A percentile compares a stretch with the other conserved stretches of the same genome.
phyloP scores from a whole-genome alignment of 2,888 invertebrate genomes.

The Pollenia amentaria region DNA sequence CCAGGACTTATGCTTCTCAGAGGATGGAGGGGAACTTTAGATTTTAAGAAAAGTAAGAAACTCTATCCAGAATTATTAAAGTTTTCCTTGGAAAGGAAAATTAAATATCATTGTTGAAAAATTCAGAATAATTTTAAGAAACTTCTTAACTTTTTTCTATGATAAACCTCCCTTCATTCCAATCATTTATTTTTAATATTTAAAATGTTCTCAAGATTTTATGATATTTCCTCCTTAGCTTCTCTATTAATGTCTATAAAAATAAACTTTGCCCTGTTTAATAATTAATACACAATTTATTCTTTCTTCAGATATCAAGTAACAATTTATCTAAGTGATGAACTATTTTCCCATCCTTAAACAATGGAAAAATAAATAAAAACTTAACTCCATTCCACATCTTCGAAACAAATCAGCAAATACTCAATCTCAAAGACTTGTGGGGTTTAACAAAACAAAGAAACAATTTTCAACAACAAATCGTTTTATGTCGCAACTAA shows the following conservation, averaged over 20 bases:
- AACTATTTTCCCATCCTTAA: slow-evolving; percentile 57
- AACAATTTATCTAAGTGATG: slow-evolving; percentile 21
- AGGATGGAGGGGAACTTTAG: too few relatives aligned
- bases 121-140: too few relatives aligned
- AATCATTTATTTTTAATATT: not conserved
- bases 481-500: slow-evolving; percentile 72
- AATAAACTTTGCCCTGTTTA: slow-evolving; percentile 46
- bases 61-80: too few relatives aligned
- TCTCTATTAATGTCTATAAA: slow-evolving; percentile 21
- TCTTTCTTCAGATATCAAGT: not conserved
- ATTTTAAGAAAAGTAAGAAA: too few relatives aligned
- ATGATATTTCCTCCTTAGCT: not conserved
- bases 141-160: too few relatives aligned
- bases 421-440: slow-evolving; percentile 28
- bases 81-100: too few relatives aligned
- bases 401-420: slow-evolving; percentile 2
- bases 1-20: too few relatives aligned
- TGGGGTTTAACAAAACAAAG: slow-evolving; percentile 8
- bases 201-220: not conserved
- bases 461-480: slow-evolving; percentile 61
- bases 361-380: slow-evolving; percentile 23
- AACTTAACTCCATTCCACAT: not conserved
- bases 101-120: too few relatives aligned
- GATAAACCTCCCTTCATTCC: not conserved
- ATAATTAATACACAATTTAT: slow-evolving; percentile 39